Conservation (phyloP, 2,797 vertebrate species). For the Alectoris magna region DNA sequence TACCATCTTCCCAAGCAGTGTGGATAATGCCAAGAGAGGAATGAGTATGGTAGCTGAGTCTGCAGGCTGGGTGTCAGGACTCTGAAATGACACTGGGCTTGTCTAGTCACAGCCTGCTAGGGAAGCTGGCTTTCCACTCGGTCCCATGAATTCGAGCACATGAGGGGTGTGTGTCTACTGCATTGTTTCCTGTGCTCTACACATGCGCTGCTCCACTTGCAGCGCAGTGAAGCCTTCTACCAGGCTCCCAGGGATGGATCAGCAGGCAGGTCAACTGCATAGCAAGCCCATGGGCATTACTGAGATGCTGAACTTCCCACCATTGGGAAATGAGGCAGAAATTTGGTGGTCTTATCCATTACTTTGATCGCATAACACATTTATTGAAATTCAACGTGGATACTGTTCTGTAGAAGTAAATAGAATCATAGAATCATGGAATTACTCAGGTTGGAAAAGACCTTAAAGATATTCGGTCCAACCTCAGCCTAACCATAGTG, state of each 20-base stretch:
- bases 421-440: too few relatives aligned
- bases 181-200: background rate
- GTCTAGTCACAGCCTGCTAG: background rate
- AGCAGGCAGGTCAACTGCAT: background rate
- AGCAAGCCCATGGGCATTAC: background rate
- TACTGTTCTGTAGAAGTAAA: background rate
- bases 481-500: too few relatives aligned
- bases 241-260: background rate
- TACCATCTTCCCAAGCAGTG: background rate
- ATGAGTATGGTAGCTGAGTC: background rate
- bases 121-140: background rate
- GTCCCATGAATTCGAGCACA: background rate
- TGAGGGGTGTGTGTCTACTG: background rate
- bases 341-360: background rate
- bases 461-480: too few relatives aligned
- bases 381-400: background rate
- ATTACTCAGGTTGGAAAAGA: too few relatives aligned
- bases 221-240: background rate
- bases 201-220: accelerated
- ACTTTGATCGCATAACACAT: background rate
- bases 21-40: background rate
- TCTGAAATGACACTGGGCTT: background rate
- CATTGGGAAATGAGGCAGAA: accelerated
- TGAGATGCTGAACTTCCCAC: background rate
- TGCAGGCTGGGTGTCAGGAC: background rate